phyloP scores from a whole-genome alignment of 2,888 invertebrate species.

The Drosophila tripunctata region DNA sequence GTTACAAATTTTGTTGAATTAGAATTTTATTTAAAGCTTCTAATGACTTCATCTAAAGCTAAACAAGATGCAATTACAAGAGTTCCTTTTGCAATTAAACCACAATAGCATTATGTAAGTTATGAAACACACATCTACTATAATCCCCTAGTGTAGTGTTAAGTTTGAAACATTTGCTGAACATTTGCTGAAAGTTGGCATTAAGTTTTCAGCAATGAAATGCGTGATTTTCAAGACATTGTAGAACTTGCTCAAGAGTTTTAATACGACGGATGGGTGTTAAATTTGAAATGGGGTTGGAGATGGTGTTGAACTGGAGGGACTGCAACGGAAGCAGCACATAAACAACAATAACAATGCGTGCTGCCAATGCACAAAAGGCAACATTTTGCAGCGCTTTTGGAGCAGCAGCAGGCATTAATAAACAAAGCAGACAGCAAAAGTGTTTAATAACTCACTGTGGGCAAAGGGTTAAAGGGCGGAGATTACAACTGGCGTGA shows the following conservation, averaged over 20 bases:
- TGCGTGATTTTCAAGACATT: conserved; percentile 46
- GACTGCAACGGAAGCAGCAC: conserved; percentile 48
- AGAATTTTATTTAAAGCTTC: not conserved
- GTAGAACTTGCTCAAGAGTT: conserved; percentile 43
- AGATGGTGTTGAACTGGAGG: not conserved
- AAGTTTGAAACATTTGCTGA: conserved; percentile 38
- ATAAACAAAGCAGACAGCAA: conserved; percentile 69
- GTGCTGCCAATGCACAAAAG: conserved; percentile 52
- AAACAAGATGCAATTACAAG: conserved; percentile 9
- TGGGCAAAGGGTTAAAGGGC: not conserved
- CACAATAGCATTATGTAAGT: conserved; percentile 24
- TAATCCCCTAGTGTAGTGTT: conserved; percentile 27
- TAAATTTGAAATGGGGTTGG: not conserved
- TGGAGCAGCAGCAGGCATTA: conserved; percentile 52
- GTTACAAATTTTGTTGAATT: no score
- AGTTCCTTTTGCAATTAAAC: conserved; percentile 3
- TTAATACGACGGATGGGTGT: conserved; percentile 11
- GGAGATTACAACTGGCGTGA: not conserved
- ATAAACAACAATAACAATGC: conserved; percentile 64
- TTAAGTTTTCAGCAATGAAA: conserved; percentile 42
- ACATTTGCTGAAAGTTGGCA: conserved; percentile 37
- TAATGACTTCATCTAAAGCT: not conserved
- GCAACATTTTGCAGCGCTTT: conserved; percentile 59
- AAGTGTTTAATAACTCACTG: conserved; percentile 70
- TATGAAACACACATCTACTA: conserved; percentile 1